These are phyloP conservation scores for Doryteuthis pealeii DNA, from an alignment of 1,140 invertebrate genomes.

Conservation along the genomic window DNA sequence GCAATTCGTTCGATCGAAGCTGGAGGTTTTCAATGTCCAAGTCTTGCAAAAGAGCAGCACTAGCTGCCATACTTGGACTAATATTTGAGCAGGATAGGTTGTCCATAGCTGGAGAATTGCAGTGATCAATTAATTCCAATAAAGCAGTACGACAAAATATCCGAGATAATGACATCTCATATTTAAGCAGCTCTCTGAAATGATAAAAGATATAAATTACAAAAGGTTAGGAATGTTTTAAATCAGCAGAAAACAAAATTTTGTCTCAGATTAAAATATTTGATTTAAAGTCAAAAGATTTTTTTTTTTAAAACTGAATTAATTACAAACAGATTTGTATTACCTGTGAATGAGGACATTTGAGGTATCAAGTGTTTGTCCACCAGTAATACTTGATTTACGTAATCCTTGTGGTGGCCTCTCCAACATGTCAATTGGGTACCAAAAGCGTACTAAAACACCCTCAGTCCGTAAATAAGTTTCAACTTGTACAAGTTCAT, in stretches of 20 bases:
- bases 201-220: not conserved
- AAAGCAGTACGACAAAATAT: slow-evolving; percentile 56
- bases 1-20: slow-evolving; percentile 54
- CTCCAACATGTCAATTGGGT: slow-evolving; percentile 57
- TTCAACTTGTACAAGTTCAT: slow-evolving; percentile 60
- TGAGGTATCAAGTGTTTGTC: slow-evolving; percentile 55
- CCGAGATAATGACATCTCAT: slow-evolving; percentile 48
- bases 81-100: slow-evolving; percentile 40
- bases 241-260: no score
- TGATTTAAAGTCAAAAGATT: no score
- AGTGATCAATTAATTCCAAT: slow-evolving; percentile 56
- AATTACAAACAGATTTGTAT: no score
- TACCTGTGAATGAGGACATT: slow-evolving; percentile 58
- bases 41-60: slow-evolving; percentile 56
- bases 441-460: slow-evolving; percentile 60
- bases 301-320: no score
- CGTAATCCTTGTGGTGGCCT: slow-evolving; percentile 51
- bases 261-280: no score
- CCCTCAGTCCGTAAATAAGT: slow-evolving; percentile 59
- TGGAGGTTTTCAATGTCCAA: slow-evolving; percentile 60
- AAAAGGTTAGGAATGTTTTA: not conserved
- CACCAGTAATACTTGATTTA: slow-evolving; percentile 52
- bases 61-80: slow-evolving; percentile 51
- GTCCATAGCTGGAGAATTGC: slow-evolving; percentile 55
- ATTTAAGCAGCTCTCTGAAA: slow-evolving; percentile 51